These are phyloP conservation scores for Pseudonaja textilis DNA, from an alignment of 2,113 vertebrate genomes.

Conservation along the genomic window DNA sequence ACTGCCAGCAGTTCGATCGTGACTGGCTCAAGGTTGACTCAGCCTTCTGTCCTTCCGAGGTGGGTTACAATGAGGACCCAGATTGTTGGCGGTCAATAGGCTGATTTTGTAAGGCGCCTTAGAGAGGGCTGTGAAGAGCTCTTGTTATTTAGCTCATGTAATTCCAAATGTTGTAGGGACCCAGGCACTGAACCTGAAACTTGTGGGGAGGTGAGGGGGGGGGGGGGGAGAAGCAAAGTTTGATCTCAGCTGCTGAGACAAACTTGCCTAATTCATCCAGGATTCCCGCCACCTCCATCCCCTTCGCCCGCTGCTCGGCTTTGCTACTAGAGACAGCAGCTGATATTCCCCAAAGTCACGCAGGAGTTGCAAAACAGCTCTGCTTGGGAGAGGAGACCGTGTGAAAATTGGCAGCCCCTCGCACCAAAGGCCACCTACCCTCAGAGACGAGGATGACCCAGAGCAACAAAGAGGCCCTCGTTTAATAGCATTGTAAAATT, in stretches of 20 bases:
- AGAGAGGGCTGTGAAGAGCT: too few species aligned
- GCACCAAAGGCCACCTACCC: slow-evolving; percentile 62
- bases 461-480: slow-evolving; percentile 65
- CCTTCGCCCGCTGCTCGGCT: neutral
- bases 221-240: neutral
- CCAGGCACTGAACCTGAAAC: neutral
- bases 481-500: slow-evolving; percentile 76
- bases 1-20: too few species aligned
- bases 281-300: neutral
- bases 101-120: too few species aligned
- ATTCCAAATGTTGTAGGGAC: neutral
- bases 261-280: neutral
- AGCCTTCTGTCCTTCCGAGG: too few species aligned
- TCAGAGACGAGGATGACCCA: slow-evolving; percentile 64
- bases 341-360: slow-evolving; percentile 61
- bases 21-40: too few species aligned
- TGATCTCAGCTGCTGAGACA: neutral
- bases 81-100: too few species aligned
- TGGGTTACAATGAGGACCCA: too few species aligned
- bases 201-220: neutral
- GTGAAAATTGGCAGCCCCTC: slow-evolving; percentile 61
- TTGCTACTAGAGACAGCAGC: slow-evolving; percentile 50
- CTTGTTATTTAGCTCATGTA: neutral
- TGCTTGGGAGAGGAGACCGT: slow-evolving; percentile 39
- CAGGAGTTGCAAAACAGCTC: slow-evolving; percentile 61